Percentiles rank a stretch among this genome's conserved stretches.
Conservation (phyloP, 2,888 invertebrate genomes). For the Eupithecia insigniata region DNA sequence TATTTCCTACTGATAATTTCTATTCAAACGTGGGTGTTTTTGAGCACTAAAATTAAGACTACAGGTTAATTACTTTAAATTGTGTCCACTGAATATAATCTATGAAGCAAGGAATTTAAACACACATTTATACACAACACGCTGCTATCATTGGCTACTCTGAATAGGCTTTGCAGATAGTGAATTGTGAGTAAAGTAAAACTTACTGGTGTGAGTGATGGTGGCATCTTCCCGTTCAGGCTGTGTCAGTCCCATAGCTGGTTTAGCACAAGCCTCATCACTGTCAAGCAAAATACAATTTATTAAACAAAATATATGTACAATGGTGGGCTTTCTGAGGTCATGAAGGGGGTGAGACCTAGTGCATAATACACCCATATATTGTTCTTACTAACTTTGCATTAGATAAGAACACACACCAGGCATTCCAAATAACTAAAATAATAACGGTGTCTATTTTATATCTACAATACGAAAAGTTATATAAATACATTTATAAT, state of each 20-base stretch:
- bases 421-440: not conserved
- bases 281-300: slow-evolving; percentile 49
- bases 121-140: too few relatives aligned
- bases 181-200: not conserved
- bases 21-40: not conserved
- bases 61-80: not conserved
- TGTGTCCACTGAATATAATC: not conserved
- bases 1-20: not conserved
- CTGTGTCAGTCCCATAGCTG: slow-evolving; percentile 76
- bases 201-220: slow-evolving; percentile 62
- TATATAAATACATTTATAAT: too few relatives aligned
- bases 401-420: not conserved
- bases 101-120: not conserved
- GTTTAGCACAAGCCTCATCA: slow-evolving; percentile 79
- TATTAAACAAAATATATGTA: too few relatives aligned
- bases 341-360: too few relatives aligned
- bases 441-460: not conserved
- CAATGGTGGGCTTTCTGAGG: too few relatives aligned
- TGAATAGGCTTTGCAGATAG: not conserved
- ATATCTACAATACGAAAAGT: too few relatives aligned
- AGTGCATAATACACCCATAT: too few relatives aligned
- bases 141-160: too few relatives aligned
- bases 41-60: not conserved
- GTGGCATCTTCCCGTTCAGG: slow-evolving; percentile 64
- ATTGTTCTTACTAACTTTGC: not conserved